Evolutionary conservation across 1,140 invertebrate species (phyloP), one percentile per base, ranked within the genome.

Genomic region (Pararge aegeria): DNA sequence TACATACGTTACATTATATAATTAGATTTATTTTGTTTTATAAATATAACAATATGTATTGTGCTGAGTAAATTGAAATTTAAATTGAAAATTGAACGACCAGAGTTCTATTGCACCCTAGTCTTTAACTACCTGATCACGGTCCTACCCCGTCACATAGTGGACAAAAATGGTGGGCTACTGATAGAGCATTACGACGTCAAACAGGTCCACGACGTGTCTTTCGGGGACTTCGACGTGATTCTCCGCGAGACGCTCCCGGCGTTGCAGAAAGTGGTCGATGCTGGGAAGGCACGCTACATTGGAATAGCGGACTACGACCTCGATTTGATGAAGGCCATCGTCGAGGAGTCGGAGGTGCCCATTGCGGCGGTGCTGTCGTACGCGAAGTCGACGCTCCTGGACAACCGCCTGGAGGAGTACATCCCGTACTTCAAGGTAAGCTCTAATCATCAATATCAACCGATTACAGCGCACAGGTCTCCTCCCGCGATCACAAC

Each of bases 121-220:
- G n/a, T n/a, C n/a, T n/a, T n/a, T n/a, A n/a, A n/a, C n/a, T n/a
- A n/a, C n/a, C n/a, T n/a, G n/a, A n/a, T n/a, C n/a, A n/a, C n/a
- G n/a, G n/a, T n/a, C n/a, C n/a, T n/a, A n/a, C n/a, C n/a, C n/a
- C n/a, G n/a, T n/a, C n/a, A n/a, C n/a, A n/a, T n/a, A n/a, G n/a
- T n/a, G n/a, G n/a, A n/a, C n/a, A n/a, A n/a, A n/a, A n/a, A n/a
- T n/a, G n/a, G n/a, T n/a, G n/a, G n/a, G n/a, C n/a, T n/a, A n/a
- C n/a, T n/a, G n/a, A n/a, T n/a, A n/a, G n/a, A n/a, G n/a, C n/a
- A n/a, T n/a, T n/a, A n/a, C n/a, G n/a, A n/a, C n/a, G n/a, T n/a
- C n/a, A n/a, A n/a, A n/a, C n/a, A 98, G 96, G 92, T 98, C 24
- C 97, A 98, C 75, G 97, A 99, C 76, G 91, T 97, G 46, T 97